These are phyloP conservation scores for Schizothorax lantsangensis DNA, from an alignment of 2,797 vertebrate genomes.

Conservation along the genomic window DNA sequence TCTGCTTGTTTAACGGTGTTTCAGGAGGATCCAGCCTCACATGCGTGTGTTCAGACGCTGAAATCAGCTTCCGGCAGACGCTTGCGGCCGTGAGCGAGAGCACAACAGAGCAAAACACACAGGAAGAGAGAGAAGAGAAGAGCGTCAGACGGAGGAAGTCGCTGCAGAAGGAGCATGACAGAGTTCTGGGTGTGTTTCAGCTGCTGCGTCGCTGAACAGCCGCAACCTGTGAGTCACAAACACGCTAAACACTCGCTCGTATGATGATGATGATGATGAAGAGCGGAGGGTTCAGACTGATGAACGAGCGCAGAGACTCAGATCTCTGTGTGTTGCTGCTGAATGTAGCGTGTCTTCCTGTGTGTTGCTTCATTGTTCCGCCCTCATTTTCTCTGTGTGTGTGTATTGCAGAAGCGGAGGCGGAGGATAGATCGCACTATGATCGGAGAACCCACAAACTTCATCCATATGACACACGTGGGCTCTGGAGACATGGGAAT, in stretches of 20 bases:
- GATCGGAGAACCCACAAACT: slow-evolving; percentile 84
- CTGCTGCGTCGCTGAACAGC: slow-evolving; percentile 91
- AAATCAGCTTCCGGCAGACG: slow-evolving; percentile 70
- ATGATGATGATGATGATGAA: not conserved
- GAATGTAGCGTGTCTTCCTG: not conserved
- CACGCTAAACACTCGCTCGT: not conserved
- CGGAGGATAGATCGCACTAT: slow-evolving; percentile 78
- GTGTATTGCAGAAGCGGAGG: slow-evolving; percentile 74
- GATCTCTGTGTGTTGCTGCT: not conserved
- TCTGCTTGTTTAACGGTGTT: not conserved
- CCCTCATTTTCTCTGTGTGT: not conserved
- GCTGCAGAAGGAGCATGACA: slow-evolving; percentile 82
- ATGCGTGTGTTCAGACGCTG: slow-evolving; percentile 45
- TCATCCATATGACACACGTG: slow-evolving; percentile 80
- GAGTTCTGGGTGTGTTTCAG: slow-evolving; percentile 94
- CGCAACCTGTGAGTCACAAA: slow-evolving; percentile 84
- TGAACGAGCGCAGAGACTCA: not conserved
- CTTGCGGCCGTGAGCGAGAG: slow-evolving; percentile 74
- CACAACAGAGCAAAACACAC: slow-evolving; percentile 38
- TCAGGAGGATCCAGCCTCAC: slow-evolving; percentile 34
- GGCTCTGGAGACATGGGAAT: slow-evolving; percentile 76
- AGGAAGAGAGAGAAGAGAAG: slow-evolving; percentile 66
- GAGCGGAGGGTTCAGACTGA: not conserved
- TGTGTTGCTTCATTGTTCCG: not conserved
- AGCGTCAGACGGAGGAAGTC: slow-evolving; percentile 70